Base-by-base conservation (phyloP, 2,113 vertebrate genomes). In the Oriolus oriolus region DNA sequence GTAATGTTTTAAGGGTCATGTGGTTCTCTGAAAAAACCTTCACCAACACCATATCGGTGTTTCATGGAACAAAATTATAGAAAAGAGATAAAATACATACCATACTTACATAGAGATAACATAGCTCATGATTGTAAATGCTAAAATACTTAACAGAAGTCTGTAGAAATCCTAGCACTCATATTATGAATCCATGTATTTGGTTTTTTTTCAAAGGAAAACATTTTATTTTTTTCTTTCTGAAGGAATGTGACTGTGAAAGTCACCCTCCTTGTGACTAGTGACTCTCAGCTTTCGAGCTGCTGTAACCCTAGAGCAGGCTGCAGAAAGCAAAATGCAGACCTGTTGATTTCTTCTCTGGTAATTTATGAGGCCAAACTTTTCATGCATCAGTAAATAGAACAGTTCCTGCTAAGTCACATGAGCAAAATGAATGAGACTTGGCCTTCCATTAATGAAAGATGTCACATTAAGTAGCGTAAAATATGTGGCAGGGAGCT, bases 181-280 rank as follows among this genome's bases (percentile, higher is more conserved):
- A 13, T 61, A 37, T 84, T 0, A 66, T 10, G 21, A 44, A 75
- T 57, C 85, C 10, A 39, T 33, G 23, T 35, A 13, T 65, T 41
- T 0, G 1, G 1, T 0, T 1, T 39, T 61, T 35, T 59, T 56
- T 8, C 13, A 39, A 52, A 76, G 8, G 16, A 69, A 90, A 74
- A 33, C 0, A 33, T 26, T 57, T 78, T 39, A 3, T 56, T 31
- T 78, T 59, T 88, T 75, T 57, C 7, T 85, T 81, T 75, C 57
- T 71, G 66, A 90, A 68, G 20, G 21, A 73, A n/a, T 30, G 20
- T 57, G 27, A 35, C 33, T 60, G 14, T 41, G 39, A 77, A 23
- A 49, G 69, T 89, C 45, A 52, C 28, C 24, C 79, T 41, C 17
- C 4, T 73, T 20, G n/a, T 71, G 17, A 28, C 35, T 60, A 53